Evolutionary conservation across 2,113 vertebrate genomes (phyloP).

Genomic region (Hyla sarda): DNA sequence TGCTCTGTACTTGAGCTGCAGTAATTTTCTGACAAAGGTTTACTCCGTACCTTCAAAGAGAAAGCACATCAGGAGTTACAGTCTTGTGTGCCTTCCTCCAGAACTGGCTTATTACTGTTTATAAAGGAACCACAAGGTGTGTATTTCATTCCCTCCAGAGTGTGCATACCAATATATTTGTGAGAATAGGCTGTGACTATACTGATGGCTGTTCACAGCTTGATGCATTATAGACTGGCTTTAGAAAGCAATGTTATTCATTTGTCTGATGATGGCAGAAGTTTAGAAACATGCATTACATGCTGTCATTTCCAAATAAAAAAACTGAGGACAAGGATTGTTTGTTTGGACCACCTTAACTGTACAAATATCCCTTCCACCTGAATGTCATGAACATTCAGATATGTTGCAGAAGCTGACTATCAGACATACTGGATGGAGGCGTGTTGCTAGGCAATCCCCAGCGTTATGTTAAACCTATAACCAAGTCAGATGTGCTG

Average conservation of each 20-base stretch:
- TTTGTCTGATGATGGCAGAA: conserved; percentile 25
- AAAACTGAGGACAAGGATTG: neutral
- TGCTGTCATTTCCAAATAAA: conserved; percentile 23
- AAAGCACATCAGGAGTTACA: conserved; percentile 44
- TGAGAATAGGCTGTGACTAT: conserved; percentile 34
- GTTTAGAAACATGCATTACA: neutral
- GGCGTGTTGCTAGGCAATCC: conserved; percentile 55
- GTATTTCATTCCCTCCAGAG: conserved; percentile 15
- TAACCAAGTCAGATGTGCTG: conserved; percentile 52
- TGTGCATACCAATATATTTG: conserved; percentile 49
- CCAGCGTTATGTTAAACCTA: conserved; percentile 50
- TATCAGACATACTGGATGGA: conserved; percentile 40
- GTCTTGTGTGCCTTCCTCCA: conserved; percentile 20
- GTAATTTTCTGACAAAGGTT: conserved; percentile 5
- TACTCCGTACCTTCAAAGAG: neutral
- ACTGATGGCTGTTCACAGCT: conserved; percentile 39
- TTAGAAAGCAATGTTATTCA: conserved; percentile 9
- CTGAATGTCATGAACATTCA: conserved; percentile 33
- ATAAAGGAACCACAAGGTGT: conserved; percentile 34
- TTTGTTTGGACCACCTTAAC: conserved; percentile 4
- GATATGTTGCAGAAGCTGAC: conserved; percentile 28
- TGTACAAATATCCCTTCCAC: conserved; percentile 37
- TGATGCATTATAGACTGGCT: neutral
- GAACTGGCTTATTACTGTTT: conserved; percentile 11
- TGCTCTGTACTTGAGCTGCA: neutral